Evolutionary conservation across 2,113 vertebrate genomes (phyloP).

Genomic region (Megalops atlanticus): DNA sequence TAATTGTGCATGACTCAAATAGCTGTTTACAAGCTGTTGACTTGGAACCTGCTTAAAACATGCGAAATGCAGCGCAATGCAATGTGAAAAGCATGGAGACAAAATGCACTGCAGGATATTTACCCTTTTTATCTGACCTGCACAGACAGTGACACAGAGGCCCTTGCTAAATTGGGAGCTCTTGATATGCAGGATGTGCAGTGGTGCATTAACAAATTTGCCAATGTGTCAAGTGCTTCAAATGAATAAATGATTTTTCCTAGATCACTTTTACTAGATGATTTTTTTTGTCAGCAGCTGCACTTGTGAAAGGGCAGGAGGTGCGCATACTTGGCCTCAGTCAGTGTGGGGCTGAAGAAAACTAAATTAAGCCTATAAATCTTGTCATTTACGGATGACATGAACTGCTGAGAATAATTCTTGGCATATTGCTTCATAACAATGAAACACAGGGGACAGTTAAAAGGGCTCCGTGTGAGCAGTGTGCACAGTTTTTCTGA

Average conservation of each 20-base stretch:
- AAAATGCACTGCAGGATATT: not conserved
- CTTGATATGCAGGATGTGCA: not conserved
- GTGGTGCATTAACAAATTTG: not conserved
- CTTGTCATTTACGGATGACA: slow-evolving; percentile 37
- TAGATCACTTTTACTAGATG: not conserved
- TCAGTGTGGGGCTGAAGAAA: slow-evolving; percentile 2
- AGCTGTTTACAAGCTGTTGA: slow-evolving; percentile 13
- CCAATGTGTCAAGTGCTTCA: not conserved
- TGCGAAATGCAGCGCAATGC: not conserved
- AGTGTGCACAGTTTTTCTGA: too few relatives aligned
- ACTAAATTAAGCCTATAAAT: slow-evolving; percentile 43
- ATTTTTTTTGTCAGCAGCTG: not conserved
- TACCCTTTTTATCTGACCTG: not conserved
- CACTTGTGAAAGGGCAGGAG: not conserved
- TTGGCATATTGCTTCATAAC: slow-evolving; percentile 30
- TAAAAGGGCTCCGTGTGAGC: slow-evolving; percentile 8
- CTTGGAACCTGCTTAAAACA: not conserved
- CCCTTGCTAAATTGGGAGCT: not conserved
- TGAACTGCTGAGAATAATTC: slow-evolving; percentile 32
- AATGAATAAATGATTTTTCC: slow-evolving; percentile 2
- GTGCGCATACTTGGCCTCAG: not conserved
- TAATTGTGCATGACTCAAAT: slow-evolving; percentile 21
- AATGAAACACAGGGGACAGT: slow-evolving; percentile 15
- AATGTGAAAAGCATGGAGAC: not conserved
- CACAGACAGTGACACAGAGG: not conserved